Conservation (phyloP, 2,888 invertebrate species). For the Leptinotarsa rubiginosa region DNA sequence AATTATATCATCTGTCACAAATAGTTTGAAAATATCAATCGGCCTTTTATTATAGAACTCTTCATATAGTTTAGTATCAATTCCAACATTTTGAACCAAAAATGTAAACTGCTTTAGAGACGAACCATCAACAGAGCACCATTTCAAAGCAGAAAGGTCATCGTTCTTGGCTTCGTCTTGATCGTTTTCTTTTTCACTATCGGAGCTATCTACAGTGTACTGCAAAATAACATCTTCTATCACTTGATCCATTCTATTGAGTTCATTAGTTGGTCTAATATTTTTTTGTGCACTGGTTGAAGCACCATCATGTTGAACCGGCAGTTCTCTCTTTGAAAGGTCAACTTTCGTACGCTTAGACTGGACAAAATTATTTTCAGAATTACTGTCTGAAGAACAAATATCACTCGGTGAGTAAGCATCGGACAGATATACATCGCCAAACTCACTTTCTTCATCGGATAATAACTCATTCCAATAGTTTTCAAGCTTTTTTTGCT, state of each 20-base stretch:
- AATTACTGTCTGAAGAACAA: neutral
- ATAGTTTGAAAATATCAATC: neutral
- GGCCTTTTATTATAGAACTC: neutral
- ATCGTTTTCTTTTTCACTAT: neutral
- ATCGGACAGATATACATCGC: neutral
- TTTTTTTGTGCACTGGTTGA: neutral
- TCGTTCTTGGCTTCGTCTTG: neutral
- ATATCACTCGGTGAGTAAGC: neutral
- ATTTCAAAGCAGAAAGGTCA: neutral
- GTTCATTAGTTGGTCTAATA: neutral
- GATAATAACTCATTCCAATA: neutral
- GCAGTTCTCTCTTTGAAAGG: neutral
- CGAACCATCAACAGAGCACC: neutral
- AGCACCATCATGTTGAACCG: neutral
- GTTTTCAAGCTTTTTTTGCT: no score
- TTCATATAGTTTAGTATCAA: neutral
- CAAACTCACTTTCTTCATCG: neutral
- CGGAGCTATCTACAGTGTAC: neutral
- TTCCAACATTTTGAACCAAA: neutral
- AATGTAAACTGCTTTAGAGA: neutral
- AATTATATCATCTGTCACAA: constrained; percentile 8
- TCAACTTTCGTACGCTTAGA: neutral
- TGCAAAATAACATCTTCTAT: neutral
- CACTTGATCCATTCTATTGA: neutral
- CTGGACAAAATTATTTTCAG: neutral